Conservation (phyloP, 2,888 invertebrate genomes). For the Spisula solida region DNA sequence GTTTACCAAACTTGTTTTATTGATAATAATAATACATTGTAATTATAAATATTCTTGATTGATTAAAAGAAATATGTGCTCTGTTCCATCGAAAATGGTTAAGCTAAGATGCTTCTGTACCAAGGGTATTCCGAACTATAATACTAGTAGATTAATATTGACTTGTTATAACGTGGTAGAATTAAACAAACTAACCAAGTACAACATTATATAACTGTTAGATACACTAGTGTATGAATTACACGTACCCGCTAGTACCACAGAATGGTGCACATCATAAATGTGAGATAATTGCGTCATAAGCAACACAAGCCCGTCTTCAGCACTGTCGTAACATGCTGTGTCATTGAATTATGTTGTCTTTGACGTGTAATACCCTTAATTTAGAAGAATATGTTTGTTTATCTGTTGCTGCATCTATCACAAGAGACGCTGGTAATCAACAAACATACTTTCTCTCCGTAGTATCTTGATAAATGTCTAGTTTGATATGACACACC, state of each 20-base stretch:
- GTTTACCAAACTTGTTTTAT: too few species aligned
- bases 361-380: neutral
- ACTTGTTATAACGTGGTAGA: too few species aligned
- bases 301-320: neutral
- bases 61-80: too few species aligned
- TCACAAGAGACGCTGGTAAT: constrained; percentile 3
- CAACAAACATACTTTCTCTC: neutral
- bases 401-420: neutral
- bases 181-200: too few species aligned
- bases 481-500: neutral
- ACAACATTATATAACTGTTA: neutral
- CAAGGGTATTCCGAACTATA: too few species aligned
- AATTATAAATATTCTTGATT: too few species aligned
- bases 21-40: too few species aligned
- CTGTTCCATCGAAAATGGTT: too few species aligned
- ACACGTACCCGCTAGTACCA: neutral
- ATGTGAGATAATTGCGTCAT: neutral
- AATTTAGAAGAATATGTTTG: neutral
- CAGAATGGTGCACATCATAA: neutral
- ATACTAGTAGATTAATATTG: too few species aligned
- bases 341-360: constrained; percentile 5
- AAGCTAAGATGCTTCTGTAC: too few species aligned
- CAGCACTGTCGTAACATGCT: neutral
- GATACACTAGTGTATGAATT: neutral
- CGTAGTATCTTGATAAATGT: constrained; percentile 6